Conservation (phyloP, 2,797 vertebrate species). For the Enteromius paludinosus region DNA sequence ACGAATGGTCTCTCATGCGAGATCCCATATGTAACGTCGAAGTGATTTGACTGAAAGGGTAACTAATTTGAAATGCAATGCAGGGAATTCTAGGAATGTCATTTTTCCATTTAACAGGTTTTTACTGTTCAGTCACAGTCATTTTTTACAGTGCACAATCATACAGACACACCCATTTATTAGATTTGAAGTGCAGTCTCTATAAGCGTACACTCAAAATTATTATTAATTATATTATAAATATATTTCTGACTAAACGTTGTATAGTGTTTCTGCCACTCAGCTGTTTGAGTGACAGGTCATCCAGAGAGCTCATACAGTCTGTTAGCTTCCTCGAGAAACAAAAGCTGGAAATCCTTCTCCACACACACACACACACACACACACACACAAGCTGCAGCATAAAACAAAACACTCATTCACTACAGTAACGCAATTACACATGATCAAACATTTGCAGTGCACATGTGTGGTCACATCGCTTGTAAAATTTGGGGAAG, state of each 20-base stretch:
- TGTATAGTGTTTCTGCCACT: constrained; percentile 66
- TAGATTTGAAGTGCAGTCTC: not conserved
- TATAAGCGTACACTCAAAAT: not conserved
- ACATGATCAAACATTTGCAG: constrained; percentile 22
- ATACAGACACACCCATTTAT: not conserved
- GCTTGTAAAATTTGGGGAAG: not conserved
- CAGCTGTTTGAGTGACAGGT: constrained; percentile 77
- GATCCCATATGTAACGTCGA: too few species aligned
- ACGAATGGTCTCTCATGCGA: too few species aligned
- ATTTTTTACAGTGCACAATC: too few species aligned
- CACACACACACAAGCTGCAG: not conserved
- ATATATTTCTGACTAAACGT: constrained; percentile 64
- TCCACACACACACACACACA: constrained; percentile 39
- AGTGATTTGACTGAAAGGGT: too few species aligned
- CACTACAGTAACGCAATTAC: not conserved
- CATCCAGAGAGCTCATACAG: constrained; percentile 74
- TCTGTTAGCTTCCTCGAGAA: constrained; percentile 78
- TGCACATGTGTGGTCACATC: constrained; percentile 2
- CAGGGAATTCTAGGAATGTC: too few species aligned
- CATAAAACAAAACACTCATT: constrained; percentile 3
- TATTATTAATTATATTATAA: not conserved
- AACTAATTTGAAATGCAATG: too few species aligned
- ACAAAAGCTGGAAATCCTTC: constrained; percentile 85
- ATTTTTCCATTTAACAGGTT: too few species aligned
- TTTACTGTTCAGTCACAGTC: too few species aligned